Evolutionary conservation across 1,140 invertebrate genomes (phyloP), one percentile per base, ranked within the genome.

Genomic region (Ceratosolen solmsi): DNA sequence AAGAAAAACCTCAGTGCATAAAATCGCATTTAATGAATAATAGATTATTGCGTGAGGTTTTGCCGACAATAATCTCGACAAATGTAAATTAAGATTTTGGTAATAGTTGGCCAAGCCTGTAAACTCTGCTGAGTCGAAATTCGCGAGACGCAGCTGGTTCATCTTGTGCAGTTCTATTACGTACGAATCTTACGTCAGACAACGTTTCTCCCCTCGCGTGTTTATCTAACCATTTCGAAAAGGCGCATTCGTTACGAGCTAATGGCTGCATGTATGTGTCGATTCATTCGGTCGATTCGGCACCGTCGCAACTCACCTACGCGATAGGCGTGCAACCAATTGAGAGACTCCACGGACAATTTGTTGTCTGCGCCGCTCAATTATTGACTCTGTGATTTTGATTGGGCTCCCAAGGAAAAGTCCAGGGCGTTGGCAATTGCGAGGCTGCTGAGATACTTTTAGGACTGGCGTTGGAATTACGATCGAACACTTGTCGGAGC

Each of bases 201-300:
- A 58, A 58, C 25, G 74, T 79, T 60, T 76, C 80, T 73, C 15
- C 30, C 71, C 78, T 71, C 73, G 73, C 84, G 80, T 81, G 85
- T 58, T 77, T 79, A 80, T 46, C 81, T 84, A 86, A 85, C 85
- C 84, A 85, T 83, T 84, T 83, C 60, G 58, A 51, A 80, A 79
- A 82, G 71, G 41, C 71, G 41, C 20, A 1, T 49, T 51, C 15
- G 1, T 33, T 20, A 17, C 30, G 41, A 46, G 41, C 41, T 13
- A 46, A 46, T 46, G n/a, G 13, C n/a, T 49, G 38, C 38, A 5
- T 11, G 54, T 25, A 63, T 76, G n/a, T 63, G 25, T 65, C 27
- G 49, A 54, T 17, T 58, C n/a, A 63, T 56, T 17, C 30, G 22
- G 17, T 54, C 51, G 20, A 20, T 15, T 5, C 51, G 11, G 2